A percentile compares a stretch with the other conserved stretches of the same genome.
These are phyloP conservation scores for Cygnus olor DNA, from an alignment of 2,797 vertebrate species.

Conservation along the genomic window DNA sequence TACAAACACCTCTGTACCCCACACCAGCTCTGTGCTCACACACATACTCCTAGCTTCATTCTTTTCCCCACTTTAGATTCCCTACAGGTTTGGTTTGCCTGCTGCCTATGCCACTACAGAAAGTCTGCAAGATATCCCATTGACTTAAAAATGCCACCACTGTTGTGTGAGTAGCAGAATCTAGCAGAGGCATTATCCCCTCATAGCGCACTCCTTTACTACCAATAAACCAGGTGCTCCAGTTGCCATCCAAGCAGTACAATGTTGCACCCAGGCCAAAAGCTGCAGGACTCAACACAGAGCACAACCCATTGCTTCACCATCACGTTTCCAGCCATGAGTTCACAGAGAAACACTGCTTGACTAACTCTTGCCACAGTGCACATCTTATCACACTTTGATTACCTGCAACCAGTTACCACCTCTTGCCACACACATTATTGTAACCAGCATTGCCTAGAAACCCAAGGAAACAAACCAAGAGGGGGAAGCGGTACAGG, in stretches of 20 bases:
- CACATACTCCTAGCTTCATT: background rate
- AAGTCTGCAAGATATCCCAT: background rate
- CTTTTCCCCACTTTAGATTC: background rate
- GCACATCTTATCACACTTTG: background rate
- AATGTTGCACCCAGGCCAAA: background rate
- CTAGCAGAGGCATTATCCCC: background rate
- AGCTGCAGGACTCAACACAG: conserved; percentile 24
- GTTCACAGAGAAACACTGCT: conserved; percentile 44
- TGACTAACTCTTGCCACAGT: conserved; percentile 35
- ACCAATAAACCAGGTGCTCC: background rate
- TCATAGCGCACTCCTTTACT: background rate
- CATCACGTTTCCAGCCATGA: background rate
- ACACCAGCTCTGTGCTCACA: background rate
- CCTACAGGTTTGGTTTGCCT: background rate
- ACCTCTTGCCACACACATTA: conserved; percentile 46
- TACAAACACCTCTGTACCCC: background rate
- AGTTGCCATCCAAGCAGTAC: background rate
- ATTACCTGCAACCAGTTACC: conserved; percentile 57
- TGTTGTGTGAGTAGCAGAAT: background rate
- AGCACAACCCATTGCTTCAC: background rate
- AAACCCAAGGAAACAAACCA: conserved; percentile 77
- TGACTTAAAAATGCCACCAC: background rate
- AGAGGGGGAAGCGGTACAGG: background rate
- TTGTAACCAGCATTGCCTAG: conserved; percentile 61
- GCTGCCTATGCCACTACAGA: background rate